Evolutionary conservation across 2,888 invertebrate species (phyloP), one percentile per base, ranked within the genome.

Genomic region (Tromatobia lineatoria): DNA sequence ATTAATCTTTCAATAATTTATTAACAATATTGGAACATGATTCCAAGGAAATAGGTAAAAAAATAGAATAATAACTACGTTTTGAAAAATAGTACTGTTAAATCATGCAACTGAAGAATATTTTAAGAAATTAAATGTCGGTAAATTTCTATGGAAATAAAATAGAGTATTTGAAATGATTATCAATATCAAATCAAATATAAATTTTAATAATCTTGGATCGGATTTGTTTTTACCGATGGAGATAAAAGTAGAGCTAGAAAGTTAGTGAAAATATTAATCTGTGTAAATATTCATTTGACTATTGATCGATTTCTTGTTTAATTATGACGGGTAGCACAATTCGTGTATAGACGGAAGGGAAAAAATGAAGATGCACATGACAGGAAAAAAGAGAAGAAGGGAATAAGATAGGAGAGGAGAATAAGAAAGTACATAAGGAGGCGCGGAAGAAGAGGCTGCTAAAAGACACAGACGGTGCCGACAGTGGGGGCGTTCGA

Each of bases 401-500:
- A 45, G 38, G 59, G 18, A 45, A 34, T 3, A 11, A 52, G 47
- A 52, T 18, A 34, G 20, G 47, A 61, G 50, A 34, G 38, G 15
- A 38, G 29, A 29, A 50, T 29, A 47, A 74, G 45, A 75, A 38
- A 61, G 29, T 18, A 50, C 34, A 38, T 38, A 64, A 50, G 64
- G 47, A 64, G 59, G 61, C 66, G 70, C 50, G 57, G 34, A 66
- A 50, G 29, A 77, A 50, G 23, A 57, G 18, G 57, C 52, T 25
- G 38, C 38, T 59, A 54, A 13, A 42, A 50, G 7, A 29, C 61
- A 67, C 70, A 50, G 73, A 78, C 74, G 74, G 73, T 87, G 90
- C 89, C 89, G 91, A 90, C 89, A 89, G 91, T 90, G 92, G 90
- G 91, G 93, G 92, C 92, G 91, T 92, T 89, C 86, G 90, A 91